phyloP scores from a whole-genome alignment of 2,797 vertebrate genomes.

The Botia kubotai region DNA sequence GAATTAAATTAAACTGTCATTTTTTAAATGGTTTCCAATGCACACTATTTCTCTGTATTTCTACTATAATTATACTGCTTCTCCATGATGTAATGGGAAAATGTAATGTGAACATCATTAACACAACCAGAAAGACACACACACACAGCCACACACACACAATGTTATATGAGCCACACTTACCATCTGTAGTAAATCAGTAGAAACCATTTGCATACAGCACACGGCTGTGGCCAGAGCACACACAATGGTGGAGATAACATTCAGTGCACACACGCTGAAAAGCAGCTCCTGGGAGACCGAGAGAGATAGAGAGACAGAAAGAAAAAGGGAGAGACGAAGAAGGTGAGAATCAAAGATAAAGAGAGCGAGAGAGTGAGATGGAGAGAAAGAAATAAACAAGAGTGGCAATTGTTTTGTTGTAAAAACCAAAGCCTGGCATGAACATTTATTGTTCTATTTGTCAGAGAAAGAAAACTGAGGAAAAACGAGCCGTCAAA shows the following conservation, averaged over 20 bases:
- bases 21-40: neutral
- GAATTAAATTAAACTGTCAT: neutral
- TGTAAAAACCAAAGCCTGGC: conserved; percentile 24
- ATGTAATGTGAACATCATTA: conserved; percentile 24
- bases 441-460: conserved; percentile 16
- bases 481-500: neutral
- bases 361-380: conserved; percentile 18
- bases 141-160: conserved; percentile 18
- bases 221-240: conserved; percentile 97
- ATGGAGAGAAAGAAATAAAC: conserved; percentile 20
- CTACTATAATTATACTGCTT: conserved; percentile 8
- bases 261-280: conserved; percentile 96
- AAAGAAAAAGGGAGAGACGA: conserved; percentile 57
- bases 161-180: conserved; percentile 69
- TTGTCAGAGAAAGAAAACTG: conserved; percentile 22
- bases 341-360: conserved; percentile 46
- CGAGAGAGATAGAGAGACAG: conserved; percentile 49
- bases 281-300: conserved; percentile 92
- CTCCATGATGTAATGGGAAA: conserved; percentile 47
- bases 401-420: conserved; percentile 17
- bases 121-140: conserved; percentile 34
- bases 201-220: conserved; percentile 99
- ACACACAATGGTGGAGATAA: conserved; percentile 98
- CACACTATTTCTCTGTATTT: neutral
- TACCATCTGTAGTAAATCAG: conserved; percentile 97